Base-by-base conservation (phyloP, 1,140 invertebrate genomes). In the Andrena cerasifolii region DNA sequence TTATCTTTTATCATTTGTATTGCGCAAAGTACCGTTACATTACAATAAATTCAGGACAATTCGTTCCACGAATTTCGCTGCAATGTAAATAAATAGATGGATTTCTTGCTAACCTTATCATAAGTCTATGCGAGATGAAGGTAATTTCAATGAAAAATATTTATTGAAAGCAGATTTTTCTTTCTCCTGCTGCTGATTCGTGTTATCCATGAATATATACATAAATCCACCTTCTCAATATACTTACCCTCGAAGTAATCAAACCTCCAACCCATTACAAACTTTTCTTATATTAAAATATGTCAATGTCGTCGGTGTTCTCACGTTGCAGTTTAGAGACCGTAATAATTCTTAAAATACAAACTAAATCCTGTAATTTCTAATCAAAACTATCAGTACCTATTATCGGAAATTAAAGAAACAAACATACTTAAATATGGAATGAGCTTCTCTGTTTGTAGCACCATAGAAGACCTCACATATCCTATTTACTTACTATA, bases 21-120 rank as follows among this genome's bases (percentile, higher is more conserved):
- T 10, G 18, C 14, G n/a, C 24, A 36, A 58, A 8, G n/a, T 58
- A 24, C 10, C 10, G 10, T 43, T 68, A 21, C 31, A n/a, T 7
- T 28, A n/a, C n/a, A n/a, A 28, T 18, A 49, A 63, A 63, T 73
- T 7, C 5, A 63, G 36, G 45, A 18, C 3, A 31, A 76, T 67
- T 28, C n/a, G 21, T 36, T 4, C 26, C 8, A 8, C 67, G 31
- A 66, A 67, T 36, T 18, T 47, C 21, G 4, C 47, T 31, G 31
- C 26, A 10, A 76, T 76, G 63, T 76, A 76, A 26, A 26, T 28
- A 51, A 10, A 62, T 76, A 76, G 28, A 26, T 28, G 66, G 18
- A 62, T 8, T 21, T 53, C 47, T 72, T 36, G 0, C 40, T 21
- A 28, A 31, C 54, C 18, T 43, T 51, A 31, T 54, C 18, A 21